Conservation (phyloP, 2,888 invertebrate species). For the Heliconius ismenius region DNA sequence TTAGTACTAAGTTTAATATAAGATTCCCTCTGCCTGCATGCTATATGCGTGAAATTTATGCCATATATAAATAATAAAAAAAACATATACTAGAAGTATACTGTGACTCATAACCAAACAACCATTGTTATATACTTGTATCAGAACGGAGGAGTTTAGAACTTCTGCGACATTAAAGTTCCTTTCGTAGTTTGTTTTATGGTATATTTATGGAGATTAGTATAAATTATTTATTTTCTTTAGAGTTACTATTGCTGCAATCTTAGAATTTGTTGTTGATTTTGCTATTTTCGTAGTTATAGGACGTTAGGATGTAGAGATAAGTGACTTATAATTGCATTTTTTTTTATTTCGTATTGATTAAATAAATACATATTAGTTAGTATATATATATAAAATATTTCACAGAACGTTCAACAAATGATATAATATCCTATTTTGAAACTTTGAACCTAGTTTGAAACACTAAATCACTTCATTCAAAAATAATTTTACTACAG, state of each 20-base stretch:
- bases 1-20: too few relatives aligned
- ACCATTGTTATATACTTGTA: neutral
- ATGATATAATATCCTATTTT: too few relatives aligned
- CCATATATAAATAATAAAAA: neutral
- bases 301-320: too few relatives aligned
- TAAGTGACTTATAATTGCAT: too few relatives aligned
- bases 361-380: too few relatives aligned
- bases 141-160: neutral
- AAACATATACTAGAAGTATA: neutral
- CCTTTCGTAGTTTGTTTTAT: neutral
- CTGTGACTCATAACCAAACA: constrained; percentile 8
- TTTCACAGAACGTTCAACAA: too few relatives aligned
- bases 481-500: neutral
- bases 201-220: constrained; percentile 16
- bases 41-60: neutral
- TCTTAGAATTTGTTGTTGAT: neutral
- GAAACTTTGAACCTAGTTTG: too few relatives aligned
- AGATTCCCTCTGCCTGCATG: too few relatives aligned
- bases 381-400: too few relatives aligned
- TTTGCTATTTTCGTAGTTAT: too few relatives aligned
- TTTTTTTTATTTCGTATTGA: too few relatives aligned
- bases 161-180: neutral
- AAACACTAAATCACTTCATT: neutral
- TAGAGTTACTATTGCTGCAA: neutral
- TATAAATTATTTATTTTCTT: neutral